A percentile compares a stretch with the other conserved stretches of the same genome.
phyloP scores from a whole-genome alignment of 2,888 invertebrate species.

The Zootermopsis nevadensis region DNA sequence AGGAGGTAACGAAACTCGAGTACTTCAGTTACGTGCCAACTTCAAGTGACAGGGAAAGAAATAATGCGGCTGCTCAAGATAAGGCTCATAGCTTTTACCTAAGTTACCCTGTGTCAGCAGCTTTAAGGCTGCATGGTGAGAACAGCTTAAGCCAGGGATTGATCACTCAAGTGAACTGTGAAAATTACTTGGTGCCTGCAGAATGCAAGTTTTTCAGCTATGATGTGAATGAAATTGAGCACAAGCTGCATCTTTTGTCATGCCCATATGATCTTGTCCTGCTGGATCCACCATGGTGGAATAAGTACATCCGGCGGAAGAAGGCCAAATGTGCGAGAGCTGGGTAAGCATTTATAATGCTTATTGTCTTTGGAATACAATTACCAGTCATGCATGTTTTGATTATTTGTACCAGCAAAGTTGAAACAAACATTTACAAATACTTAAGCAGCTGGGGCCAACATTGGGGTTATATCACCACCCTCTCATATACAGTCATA shows the following conservation, averaged over 20 bases:
- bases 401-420: too few relatives aligned
- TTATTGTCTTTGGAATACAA: too few relatives aligned
- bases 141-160: constrained; percentile 68
- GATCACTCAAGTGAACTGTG: constrained; percentile 64
- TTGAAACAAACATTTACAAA: too few relatives aligned
- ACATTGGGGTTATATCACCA: too few relatives aligned
- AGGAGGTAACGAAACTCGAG: not conserved
- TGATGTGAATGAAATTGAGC: constrained; percentile 70
- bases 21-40: not conserved
- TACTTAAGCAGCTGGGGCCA: too few relatives aligned
- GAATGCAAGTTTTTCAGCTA: constrained; percentile 76
- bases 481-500: too few relatives aligned
- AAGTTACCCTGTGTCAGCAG: constrained; percentile 28
- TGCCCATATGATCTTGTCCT: constrained; percentile 82
- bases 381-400: too few relatives aligned
- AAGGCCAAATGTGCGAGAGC: constrained; percentile 62
- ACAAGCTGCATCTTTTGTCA: constrained; percentile 64
- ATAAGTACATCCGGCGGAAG: constrained; percentile 89
- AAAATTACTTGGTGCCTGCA: constrained; percentile 74
- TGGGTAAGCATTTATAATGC: constrained; percentile 1
- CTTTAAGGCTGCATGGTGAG: constrained; percentile 66
- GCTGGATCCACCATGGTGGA: constrained; percentile 97
- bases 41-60: not conserved
- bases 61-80: constrained; percentile 5
- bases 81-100: constrained; percentile 2